These are phyloP conservation scores for Euzetes globulus DNA, from an alignment of 2,888 invertebrate species.

Conservation along the genomic window DNA sequence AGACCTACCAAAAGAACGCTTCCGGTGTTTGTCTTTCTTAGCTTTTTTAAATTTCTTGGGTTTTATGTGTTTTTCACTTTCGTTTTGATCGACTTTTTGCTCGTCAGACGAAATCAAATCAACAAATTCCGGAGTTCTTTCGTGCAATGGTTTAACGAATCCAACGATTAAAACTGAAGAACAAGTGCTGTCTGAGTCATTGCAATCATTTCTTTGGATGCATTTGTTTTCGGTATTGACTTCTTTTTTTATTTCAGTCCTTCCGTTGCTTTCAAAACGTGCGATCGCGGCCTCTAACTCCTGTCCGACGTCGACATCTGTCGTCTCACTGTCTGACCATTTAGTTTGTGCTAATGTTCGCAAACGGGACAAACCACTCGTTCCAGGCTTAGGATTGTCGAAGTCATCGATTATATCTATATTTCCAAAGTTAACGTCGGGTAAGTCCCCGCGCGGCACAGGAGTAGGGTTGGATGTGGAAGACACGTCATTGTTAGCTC, in stretches of 20 bases:
- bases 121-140: conserved; percentile 60
- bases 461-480: neutral
- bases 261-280: neutral
- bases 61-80: neutral
- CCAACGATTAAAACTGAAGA: conserved; percentile 55
- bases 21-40: conserved; percentile 14
- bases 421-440: neutral
- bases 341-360: neutral
- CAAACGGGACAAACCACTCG: conserved; percentile 27
- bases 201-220: neutral
- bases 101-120: conserved; percentile 47
- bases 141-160: conserved; percentile 60
- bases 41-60: neutral
- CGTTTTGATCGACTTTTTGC: neutral
- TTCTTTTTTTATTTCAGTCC: neutral
- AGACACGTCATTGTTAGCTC: neutral
- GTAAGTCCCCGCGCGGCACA: neutral
- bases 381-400: conserved; percentile 32
- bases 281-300: conserved; percentile 16
- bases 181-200: neutral
- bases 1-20: neutral
- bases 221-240: neutral
- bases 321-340: conserved; percentile 19
- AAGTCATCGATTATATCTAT: conserved; percentile 31
- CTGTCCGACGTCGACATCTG: conserved; percentile 28